Evolutionary conservation across 2,797 vertebrate genomes (phyloP).

Genomic region (Danio albolineatus): DNA sequence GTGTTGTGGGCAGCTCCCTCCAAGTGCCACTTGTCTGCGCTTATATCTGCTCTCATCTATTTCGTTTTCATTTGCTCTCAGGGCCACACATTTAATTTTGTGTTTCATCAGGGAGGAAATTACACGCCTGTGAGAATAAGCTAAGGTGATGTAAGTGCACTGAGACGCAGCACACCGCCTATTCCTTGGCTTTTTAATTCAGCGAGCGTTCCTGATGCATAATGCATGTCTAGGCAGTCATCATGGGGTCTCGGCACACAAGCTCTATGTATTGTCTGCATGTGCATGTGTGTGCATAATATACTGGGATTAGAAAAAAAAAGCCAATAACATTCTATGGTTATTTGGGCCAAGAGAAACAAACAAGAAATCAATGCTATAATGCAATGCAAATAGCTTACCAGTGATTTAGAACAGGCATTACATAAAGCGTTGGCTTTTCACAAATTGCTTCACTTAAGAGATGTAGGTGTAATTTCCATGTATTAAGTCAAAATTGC

Average conservation of each 20-base stretch:
- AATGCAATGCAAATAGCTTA: neutral
- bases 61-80: slow-evolving; percentile 42
- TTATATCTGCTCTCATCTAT: slow-evolving; percentile 38
- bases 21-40: slow-evolving; percentile 26
- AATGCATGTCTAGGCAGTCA: slow-evolving; percentile 51
- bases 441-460: neutral
- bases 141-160: slow-evolving; percentile 46
- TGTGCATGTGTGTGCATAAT: neutral
- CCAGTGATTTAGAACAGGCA: neutral
- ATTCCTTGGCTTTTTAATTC: slow-evolving; percentile 50
- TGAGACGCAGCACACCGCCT: slow-evolving; percentile 33
- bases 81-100: slow-evolving; percentile 53
- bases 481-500: neutral
- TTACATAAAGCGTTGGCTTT: neutral
- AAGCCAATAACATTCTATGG: slow-evolving; percentile 1
- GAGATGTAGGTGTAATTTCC: neutral
- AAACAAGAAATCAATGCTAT: neutral
- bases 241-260: slow-evolving; percentile 25
- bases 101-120: slow-evolving; percentile 54
- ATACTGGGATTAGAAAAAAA: slow-evolving; percentile 14
- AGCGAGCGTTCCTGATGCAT: slow-evolving; percentile 50
- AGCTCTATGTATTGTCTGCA: slow-evolving; percentile 14
- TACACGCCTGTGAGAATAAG: slow-evolving; percentile 44
- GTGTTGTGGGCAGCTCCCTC: slow-evolving; percentile 8
- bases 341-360: neutral